These are phyloP conservation scores for Ophiothrix spiculata DNA, from an alignment of 35 echinoderm and acorn worm species.

Conservation along the genomic window DNA sequence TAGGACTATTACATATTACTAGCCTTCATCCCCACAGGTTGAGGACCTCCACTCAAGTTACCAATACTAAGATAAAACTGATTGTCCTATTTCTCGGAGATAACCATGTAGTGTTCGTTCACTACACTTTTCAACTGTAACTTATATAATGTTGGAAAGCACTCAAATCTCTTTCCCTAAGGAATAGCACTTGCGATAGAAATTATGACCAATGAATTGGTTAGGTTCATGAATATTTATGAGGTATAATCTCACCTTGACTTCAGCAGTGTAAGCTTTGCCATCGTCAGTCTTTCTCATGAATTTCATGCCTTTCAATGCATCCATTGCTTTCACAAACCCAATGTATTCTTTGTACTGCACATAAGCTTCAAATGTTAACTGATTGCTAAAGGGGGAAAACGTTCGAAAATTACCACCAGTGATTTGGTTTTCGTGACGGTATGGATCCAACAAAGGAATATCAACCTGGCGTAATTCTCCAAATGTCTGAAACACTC, in stretches of 20 bases:
- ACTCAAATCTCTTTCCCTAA: no score
- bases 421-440: constrained; percentile 77
- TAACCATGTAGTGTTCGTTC: no score
- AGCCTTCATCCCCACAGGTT: no score
- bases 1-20: no score
- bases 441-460: constrained; percentile 86
- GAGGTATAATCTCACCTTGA: constrained; percentile 93
- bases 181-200: no score
- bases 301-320: constrained; percentile 93
- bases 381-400: constrained; percentile 53
- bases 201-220: background rate
- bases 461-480: constrained; percentile 75
- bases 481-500: constrained; percentile 73
- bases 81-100: no score
- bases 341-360: constrained; percentile 92
- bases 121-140: no score
- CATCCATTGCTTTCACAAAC: constrained; percentile 98
- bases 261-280: constrained; percentile 84
- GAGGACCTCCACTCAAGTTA: no score
- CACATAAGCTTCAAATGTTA: constrained; percentile 86
- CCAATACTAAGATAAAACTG: no score
- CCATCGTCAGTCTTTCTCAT: constrained; percentile 67
- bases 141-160: no score
- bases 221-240: no score
- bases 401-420: constrained; percentile 70